Conservation (phyloP, 2,797 vertebrate species). For the Coendou prehensilis region DNA sequence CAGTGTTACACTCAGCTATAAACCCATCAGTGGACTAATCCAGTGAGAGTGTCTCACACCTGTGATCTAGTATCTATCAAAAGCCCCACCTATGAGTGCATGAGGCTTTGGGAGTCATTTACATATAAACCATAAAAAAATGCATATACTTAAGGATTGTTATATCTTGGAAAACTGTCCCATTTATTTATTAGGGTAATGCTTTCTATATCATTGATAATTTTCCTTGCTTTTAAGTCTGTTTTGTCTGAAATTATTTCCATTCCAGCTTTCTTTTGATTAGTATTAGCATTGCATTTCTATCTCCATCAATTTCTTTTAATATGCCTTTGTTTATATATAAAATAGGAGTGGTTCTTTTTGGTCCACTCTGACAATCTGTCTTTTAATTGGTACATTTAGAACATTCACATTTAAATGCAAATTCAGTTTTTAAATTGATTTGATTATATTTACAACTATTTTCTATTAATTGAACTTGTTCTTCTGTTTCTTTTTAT, state of each 20-base stretch:
- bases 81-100: neutral
- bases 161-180: neutral
- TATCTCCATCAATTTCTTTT: slow-evolving; percentile 5
- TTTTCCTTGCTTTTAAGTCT: slow-evolving; percentile 41
- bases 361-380: neutral
- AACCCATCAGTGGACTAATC: neutral
- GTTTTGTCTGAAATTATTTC: slow-evolving; percentile 29
- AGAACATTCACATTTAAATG: neutral
- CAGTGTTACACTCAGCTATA: neutral
- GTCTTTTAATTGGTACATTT: neutral
- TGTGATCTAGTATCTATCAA: neutral
- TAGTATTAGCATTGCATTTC: slow-evolving; percentile 5
- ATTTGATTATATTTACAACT: neutral
- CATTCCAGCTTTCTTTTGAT: neutral
- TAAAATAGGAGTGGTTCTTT: neutral
- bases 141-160: neutral
- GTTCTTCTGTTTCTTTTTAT: neutral
- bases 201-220: slow-evolving; percentile 2
- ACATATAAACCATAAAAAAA: neutral
- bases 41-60: neutral
- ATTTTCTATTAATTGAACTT: slow-evolving; percentile 8
- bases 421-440: neutral
- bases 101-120: neutral
- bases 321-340: neutral
- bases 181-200: slow-evolving; percentile 6